Base-by-base conservation (phyloP, 2,113 vertebrate genomes). In the Dromas ardeola region DNA sequence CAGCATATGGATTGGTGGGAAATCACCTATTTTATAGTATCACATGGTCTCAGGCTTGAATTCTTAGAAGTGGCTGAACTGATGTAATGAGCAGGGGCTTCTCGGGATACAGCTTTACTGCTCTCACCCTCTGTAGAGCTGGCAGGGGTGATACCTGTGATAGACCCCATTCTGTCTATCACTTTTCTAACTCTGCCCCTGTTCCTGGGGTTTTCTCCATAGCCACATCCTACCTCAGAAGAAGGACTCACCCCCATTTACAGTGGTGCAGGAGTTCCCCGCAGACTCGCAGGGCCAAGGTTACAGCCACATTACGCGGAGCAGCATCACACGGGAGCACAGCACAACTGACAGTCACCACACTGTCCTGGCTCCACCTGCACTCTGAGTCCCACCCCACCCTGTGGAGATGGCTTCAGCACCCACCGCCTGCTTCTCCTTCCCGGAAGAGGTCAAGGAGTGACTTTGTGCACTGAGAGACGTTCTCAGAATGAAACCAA, bases 311-410 rank as follows among this genome's bases (percentile, higher is more conserved):
- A 4, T 10, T 4, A 21, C 0, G 4, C 10, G 50, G 61, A 82
- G n/a, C 50, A 67, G 67, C 38, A 22, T 36, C 15, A 47, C 34
- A 14, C 0, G 0, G 71, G 52, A 71, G 40, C 52, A 32, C 55
- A 79, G 49, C 63, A 36, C 50, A 71, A 8, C 34, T 27, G 47
- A 23, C 40, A 52, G 70, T 25, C 2, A 0, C 23, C 38, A 43
- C 0, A 0, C 27, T 69, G 53, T 15, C 71, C 55, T 1, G 0
- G 20, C 17, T 43, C n/a, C 49, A 70, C 30, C 32, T 47, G 34
- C n/a, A 14, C 12, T 25, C 10, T 4, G 17, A 58, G 42, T 40
- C 85, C 47, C 52, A 50, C 20, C 27, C 56, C 34, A 76, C 36
- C 38, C n/a, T 7, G 19, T 71, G 27, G 14, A 86, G 50, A 58